phyloP scores from a whole-genome alignment of 1,140 invertebrate genomes.

The Andricus grossulariae region DNA sequence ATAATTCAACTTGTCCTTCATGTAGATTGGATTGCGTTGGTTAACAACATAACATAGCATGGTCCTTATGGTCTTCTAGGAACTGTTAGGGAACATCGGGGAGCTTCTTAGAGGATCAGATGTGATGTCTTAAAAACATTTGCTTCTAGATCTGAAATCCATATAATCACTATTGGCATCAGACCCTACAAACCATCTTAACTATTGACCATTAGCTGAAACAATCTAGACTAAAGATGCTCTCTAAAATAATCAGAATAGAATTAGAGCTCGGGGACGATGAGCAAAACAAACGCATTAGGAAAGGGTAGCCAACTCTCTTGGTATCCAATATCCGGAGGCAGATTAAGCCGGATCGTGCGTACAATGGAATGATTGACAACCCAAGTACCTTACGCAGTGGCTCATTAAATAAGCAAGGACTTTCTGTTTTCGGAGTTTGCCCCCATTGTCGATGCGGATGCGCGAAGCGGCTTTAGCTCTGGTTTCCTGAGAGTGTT shows the following conservation, averaged over 20 bases:
- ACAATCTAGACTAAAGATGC: too few species aligned
- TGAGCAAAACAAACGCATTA: background rate
- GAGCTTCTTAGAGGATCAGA: too few species aligned
- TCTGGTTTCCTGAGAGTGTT: conserved; percentile 15
- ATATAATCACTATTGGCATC: too few species aligned
- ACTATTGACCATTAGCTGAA: too few species aligned
- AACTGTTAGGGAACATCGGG: too few species aligned
- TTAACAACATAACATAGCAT: too few species aligned
- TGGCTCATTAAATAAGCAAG: conserved; percentile 63
- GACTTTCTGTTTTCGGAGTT: conserved; percentile 60
- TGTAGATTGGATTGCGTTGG: background rate
- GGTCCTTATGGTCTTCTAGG: too few species aligned
- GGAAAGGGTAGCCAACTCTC: background rate
- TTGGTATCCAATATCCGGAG: background rate
- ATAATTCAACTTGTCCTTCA: background rate
- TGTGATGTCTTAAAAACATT: too few species aligned
- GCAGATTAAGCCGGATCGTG: conserved; percentile 33
- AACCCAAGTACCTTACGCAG: conserved; percentile 56
- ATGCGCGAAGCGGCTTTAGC: background rate
- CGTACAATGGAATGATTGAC: conserved; percentile 59
- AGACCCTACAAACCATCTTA: too few species aligned
- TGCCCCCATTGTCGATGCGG: conserved; percentile 2
- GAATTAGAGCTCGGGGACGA: too few species aligned
- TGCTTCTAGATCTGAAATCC: too few species aligned
- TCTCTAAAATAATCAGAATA: too few species aligned